Percentiles rank a stretch among this genome's conserved stretches.
Evolutionary conservation across 2,113 vertebrate species (phyloP).

Genomic region (Xiphorhynchus elegans): DNA sequence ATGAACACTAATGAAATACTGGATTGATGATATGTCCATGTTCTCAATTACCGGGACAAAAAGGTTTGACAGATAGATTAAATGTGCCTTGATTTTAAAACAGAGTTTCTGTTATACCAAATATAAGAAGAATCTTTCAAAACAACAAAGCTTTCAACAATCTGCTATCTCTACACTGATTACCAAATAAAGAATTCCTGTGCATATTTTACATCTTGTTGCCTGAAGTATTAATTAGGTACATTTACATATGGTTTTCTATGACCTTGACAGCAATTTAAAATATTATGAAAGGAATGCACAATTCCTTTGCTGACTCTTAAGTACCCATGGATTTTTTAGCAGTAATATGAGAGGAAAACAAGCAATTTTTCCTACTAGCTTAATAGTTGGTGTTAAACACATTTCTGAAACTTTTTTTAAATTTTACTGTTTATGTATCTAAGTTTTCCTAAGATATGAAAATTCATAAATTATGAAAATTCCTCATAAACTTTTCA

Average conservation of each 20-base stretch:
- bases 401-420: background rate
- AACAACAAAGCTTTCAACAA: background rate
- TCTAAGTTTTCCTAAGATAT: background rate
- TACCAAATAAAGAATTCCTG: background rate
- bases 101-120: background rate
- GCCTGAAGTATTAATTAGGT: background rate
- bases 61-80: background rate
- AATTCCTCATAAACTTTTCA: background rate
- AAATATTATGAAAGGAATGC: background rate
- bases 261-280: background rate
- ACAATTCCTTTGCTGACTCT: background rate
- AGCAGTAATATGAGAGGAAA: background rate
- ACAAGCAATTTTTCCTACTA: background rate
- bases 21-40: background rate
- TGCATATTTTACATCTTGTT: background rate
- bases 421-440: background rate
- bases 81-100: background rate
- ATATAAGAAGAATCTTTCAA: background rate
- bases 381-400: background rate
- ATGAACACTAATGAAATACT: background rate
- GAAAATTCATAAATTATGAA: background rate
- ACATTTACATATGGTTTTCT: background rate
- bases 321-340: background rate
- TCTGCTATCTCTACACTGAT: background rate
- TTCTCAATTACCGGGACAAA: background rate